Evolutionary conservation across 2,113 vertebrate species (phyloP), one percentile per base, ranked within the genome.

Genomic region (Dissostichus mawsoni): DNA sequence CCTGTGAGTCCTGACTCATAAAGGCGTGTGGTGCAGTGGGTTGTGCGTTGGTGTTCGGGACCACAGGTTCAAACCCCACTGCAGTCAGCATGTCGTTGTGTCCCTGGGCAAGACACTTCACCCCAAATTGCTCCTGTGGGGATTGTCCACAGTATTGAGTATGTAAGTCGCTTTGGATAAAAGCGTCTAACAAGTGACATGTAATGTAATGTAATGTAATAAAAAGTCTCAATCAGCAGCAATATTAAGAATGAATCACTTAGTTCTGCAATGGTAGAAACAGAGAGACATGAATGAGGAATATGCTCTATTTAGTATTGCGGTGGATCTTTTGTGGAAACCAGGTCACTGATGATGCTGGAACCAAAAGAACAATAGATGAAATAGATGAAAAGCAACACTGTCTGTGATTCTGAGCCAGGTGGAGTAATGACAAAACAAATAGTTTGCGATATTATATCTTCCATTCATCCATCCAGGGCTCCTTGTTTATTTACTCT

Each of bases 361-460:
- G 33, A 55, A 55, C 6, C 17, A 71, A 77, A 56, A 68, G 57
- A 78, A 63, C n/a, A 75, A 47, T 9, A 25, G 48, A 63, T 79
- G 63, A 57, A 72, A 76, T 76, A 76, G 66, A 70, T 41, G 36
- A 65, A 78, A 47, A 61, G 36, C 20, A 23, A 33, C 11, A 47
- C 48, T 0, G 25, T 25, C 71, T 62, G 65, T 18, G 45, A 52
- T 67, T 76, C 59, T 66, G 33, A 59, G 18, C 52, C 47, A 36
- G 9, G 23, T 63, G 36, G 1, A 63, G n/a, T 11, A 29, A 50
- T 59, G 44, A 75, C 61, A 75, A 63, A 73, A 23, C 11, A 53
- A 44, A 20, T 44, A 44, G 9, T 9, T 25, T 20, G 12, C 1
- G 20, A 45, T 29, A 47, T 45, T 56, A 56, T 14, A 18, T 63